phyloP scores from a whole-genome alignment of 2,888 invertebrate species.

The Eugnorisma glareosa region DNA sequence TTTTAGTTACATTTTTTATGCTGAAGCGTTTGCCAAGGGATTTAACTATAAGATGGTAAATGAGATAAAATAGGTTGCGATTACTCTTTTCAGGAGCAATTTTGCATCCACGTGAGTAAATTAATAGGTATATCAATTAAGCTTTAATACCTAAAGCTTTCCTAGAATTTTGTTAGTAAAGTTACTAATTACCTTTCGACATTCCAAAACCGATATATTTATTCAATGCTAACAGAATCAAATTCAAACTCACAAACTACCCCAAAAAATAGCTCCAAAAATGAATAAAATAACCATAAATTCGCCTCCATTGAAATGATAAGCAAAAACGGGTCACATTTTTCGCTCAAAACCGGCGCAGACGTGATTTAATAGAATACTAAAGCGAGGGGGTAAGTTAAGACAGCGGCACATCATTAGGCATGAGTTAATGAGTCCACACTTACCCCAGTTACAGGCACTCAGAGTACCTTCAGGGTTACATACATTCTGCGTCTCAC shows the following conservation, averaged over 20 bases:
- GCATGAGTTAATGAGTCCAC: slow-evolving; percentile 80
- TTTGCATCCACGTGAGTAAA: neutral
- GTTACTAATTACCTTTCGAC: neutral
- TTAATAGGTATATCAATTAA: neutral
- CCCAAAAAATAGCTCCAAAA: slow-evolving; percentile 8
- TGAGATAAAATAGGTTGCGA: neutral
- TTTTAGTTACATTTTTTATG: neutral
- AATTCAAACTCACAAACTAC: neutral
- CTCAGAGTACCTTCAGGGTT: slow-evolving; percentile 58
- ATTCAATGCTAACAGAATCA: neutral
- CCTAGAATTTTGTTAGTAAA: neutral
- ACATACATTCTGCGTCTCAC: slow-evolving; percentile 54
- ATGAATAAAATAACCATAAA: slow-evolving; percentile 31
- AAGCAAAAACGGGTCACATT: slow-evolving; percentile 55
- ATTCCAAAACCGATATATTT: neutral
- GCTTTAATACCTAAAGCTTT: neutral
- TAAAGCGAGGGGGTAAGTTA: slow-evolving; percentile 69
- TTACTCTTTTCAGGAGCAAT: neutral
- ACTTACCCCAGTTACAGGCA: slow-evolving; percentile 67
- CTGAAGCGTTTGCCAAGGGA: too few species aligned
- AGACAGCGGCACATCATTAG: slow-evolving; percentile 80
- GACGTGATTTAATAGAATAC: slow-evolving; percentile 76
- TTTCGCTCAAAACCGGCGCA: slow-evolving; percentile 55
- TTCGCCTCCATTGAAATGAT: slow-evolving; percentile 35
- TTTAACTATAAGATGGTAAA: neutral